phyloP scores from a whole-genome alignment of 2,113 vertebrate species.

The Galeopterus variegatus region DNA sequence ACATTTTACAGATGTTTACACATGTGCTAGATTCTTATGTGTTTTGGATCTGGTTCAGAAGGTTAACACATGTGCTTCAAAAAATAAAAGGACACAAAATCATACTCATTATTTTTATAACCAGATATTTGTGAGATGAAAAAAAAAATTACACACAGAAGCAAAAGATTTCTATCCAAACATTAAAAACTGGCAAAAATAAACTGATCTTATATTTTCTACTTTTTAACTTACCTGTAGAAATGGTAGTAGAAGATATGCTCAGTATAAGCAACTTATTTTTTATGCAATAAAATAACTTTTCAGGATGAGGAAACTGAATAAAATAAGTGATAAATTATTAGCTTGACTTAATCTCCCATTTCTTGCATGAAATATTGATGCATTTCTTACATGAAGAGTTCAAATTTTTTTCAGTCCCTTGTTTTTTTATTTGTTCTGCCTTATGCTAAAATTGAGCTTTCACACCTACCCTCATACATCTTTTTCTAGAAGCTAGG shows the following conservation, averaged over 20 bases:
- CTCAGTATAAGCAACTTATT: neutral
- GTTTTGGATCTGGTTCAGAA: neutral
- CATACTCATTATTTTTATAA: neutral
- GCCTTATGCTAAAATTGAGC: neutral
- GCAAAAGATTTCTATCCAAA: neutral
- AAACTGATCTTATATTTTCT: neutral
- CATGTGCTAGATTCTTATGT: neutral
- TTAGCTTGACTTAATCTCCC: conserved; percentile 25
- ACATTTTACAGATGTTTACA: neutral
- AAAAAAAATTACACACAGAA: neutral
- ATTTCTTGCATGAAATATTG: neutral
- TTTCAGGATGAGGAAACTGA: neutral
- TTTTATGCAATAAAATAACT: neutral
- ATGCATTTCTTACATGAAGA: neutral
- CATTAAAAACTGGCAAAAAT: conserved; percentile 5
- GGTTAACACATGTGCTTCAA: neutral
- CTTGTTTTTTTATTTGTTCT: neutral
- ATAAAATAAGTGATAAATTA: conserved; percentile 29
- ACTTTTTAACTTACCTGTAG: neutral
- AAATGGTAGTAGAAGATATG: neutral
- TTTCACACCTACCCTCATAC: neutral
- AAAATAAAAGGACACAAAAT: neutral
- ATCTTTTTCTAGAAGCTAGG: conserved; percentile 6
- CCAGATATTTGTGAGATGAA: neutral
- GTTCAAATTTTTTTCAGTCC: neutral